Base-by-base conservation (phyloP, 2,888 invertebrate genomes). In the Drosophila multiciliata region DNA sequence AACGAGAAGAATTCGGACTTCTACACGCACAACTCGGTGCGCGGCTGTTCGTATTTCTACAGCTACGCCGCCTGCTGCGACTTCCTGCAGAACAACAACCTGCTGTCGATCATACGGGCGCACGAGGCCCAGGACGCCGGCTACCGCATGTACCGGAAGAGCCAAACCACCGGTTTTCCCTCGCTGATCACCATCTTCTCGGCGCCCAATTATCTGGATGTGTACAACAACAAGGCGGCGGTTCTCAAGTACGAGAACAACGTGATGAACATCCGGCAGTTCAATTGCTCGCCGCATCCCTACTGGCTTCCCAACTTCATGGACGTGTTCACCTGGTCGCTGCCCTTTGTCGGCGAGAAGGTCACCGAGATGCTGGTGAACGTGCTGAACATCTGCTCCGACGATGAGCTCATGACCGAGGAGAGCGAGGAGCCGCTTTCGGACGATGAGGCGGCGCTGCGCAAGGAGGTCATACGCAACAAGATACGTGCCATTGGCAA, bases 271-370 rank as follows among this genome's bases (percentile, higher is more conserved):
- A 99, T 99, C 92, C 96, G 99, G 92, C 99, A 99, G 95, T 99
- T 99, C 94, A 99, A 99, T 94, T 99, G 99, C 94, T 99, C 99
- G 87, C 98, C 99, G 76, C 99, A 99, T 94, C 99, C 99, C 45
- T 99, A 99, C 93, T 99, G 99, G 99, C 94, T 99, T 94, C 99
- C 99, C 90, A 99, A 99, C 94, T 99, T 99, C 94, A 99, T 99
- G 99, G 99, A 99, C 94, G 99, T 99, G 75, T 99, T 99, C 94
- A 99, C 99, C 91, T 99, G 99, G 99, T 99, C 99, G 85, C 95
- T 99, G 94, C 99, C 99, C 84, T 99, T 99, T 94, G 99, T 99
- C 80, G 99, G 99, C 83, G 99, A 99, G 94, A 99, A 96, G 69
- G 99, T 99, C 82, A 99, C 99, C 91, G 99, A 99, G 94, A 99